These are phyloP conservation scores for Xenopus petersii DNA, from an alignment of 2,797 vertebrate genomes.

Conservation along the genomic window DNA sequence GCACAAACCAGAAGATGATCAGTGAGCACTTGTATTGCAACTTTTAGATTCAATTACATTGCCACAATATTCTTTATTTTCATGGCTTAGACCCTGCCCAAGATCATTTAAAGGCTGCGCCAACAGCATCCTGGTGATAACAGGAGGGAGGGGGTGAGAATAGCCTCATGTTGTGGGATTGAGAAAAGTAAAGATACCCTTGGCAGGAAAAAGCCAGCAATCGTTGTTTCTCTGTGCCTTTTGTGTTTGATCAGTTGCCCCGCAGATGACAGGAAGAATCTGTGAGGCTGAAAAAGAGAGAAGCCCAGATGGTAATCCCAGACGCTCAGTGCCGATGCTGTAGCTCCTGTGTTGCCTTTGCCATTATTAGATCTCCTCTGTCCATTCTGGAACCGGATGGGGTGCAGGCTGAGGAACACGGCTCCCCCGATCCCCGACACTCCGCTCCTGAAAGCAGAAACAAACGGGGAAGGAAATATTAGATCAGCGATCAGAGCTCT, in stretches of 20 bases:
- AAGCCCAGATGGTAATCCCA: conserved; percentile 36
- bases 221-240: not conserved
- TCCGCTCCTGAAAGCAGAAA: conserved; percentile 34
- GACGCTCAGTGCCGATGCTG: conserved; percentile 52
- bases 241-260: conserved; percentile 3
- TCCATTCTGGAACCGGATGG: conserved; percentile 37
- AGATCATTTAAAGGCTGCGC: conserved; percentile 41
- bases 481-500: conserved; percentile 56
- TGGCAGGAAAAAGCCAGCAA: conserved; percentile 9
- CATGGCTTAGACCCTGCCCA: conserved; percentile 16
- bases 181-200: conserved; percentile 29
- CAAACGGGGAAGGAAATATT: conserved; percentile 29
- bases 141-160: conserved; percentile 10
- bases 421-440: conserved; percentile 51
- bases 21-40: conserved; percentile 31
- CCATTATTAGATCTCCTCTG: conserved; percentile 30
- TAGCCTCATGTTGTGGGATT: conserved; percentile 37
- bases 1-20: conserved; percentile 17
- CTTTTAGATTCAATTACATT: conserved; percentile 35
- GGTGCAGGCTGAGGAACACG: conserved; percentile 12
- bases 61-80: conserved; percentile 26
- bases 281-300: not conserved
- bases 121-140: conserved; percentile 33
- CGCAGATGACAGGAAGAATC: conserved; percentile 17
- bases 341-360: conserved; percentile 17